Evolutionary conservation across 2,888 invertebrate genomes (phyloP).

Genomic region (Apomyelois bistriatella): DNA sequence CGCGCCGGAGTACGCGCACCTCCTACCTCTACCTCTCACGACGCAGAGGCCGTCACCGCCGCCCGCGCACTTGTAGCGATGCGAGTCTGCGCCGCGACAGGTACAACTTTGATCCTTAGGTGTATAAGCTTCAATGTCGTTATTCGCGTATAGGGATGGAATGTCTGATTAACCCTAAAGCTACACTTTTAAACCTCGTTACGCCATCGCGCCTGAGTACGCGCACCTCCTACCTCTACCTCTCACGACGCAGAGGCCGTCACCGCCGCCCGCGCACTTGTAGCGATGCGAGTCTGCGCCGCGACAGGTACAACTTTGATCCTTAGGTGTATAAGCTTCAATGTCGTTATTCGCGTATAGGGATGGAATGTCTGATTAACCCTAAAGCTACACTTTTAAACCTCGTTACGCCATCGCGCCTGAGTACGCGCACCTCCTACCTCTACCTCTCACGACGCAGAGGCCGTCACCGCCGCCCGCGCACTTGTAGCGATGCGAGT

Average conservation of each 20-base stretch:
- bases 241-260: constrained; percentile 60
- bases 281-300: constrained; percentile 68
- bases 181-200: constrained; percentile 38
- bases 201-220: constrained; percentile 67
- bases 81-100: constrained; percentile 58
- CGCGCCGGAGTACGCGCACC: constrained; percentile 62
- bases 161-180: too few relatives aligned
- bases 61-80: constrained; percentile 74
- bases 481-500: constrained; percentile 70
- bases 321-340: not conserved
- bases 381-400: not conserved
- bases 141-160: not conserved
- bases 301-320: constrained; percentile 36
- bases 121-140: not conserved
- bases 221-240: constrained; percentile 62
- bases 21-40: constrained; percentile 62
- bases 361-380: too few relatives aligned
- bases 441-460: constrained; percentile 63
- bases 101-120: constrained; percentile 23
- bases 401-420: constrained; percentile 66
- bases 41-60: constrained; percentile 64
- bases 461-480: constrained; percentile 72
- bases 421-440: constrained; percentile 61
- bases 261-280: constrained; percentile 74
- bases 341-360: too few relatives aligned